These are phyloP conservation scores for Alcis repandata DNA, from an alignment of 2,888 invertebrate species.

Conservation along the genomic window DNA sequence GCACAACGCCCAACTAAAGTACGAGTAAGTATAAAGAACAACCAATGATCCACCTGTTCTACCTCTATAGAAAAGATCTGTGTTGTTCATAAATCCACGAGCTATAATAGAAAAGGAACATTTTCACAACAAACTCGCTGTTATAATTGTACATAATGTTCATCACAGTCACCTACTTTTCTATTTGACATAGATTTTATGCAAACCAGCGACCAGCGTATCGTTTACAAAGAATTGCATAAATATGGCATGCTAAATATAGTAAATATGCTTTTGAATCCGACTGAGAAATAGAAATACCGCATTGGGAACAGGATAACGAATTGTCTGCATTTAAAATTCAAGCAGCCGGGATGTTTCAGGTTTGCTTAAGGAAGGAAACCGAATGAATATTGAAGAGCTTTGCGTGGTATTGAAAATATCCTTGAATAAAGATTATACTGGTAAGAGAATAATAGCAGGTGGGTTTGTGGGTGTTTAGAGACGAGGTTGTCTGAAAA, in stretches of 20 bases:
- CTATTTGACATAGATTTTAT: slow-evolving; percentile 20
- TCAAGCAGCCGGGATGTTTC: slow-evolving; percentile 15
- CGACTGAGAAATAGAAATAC: slow-evolving; percentile 15
- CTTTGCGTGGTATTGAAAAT: slow-evolving; percentile 15
- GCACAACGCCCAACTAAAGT: too few relatives aligned
- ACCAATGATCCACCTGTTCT: too few relatives aligned
- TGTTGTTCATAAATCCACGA: neutral
- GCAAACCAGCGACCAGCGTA: slow-evolving; percentile 18
- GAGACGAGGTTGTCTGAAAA: slow-evolving; percentile 3
- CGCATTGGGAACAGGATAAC: slow-evolving; percentile 11
- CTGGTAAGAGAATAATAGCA: slow-evolving; percentile 4
- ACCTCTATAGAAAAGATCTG: too few relatives aligned
- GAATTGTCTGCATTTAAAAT: slow-evolving; percentile 13
- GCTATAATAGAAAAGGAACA: neutral
- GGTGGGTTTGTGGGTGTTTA: neutral
- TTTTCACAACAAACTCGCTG: slow-evolving; percentile 4
- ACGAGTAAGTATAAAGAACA: too few relatives aligned
- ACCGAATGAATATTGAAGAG: slow-evolving; percentile 23
- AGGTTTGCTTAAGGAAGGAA: slow-evolving; percentile 7
- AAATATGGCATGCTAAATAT: slow-evolving; percentile 2
- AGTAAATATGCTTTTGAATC: neutral
- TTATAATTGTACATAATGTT: slow-evolving; percentile 9
- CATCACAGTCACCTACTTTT: slow-evolving; percentile 13
- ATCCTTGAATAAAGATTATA: slow-evolving; percentile 10
- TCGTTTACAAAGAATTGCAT: slow-evolving; percentile 19